These are phyloP conservation scores for Bostrychus sinensis DNA, from an alignment of 2,113 vertebrate genomes.

Conservation along the genomic window DNA sequence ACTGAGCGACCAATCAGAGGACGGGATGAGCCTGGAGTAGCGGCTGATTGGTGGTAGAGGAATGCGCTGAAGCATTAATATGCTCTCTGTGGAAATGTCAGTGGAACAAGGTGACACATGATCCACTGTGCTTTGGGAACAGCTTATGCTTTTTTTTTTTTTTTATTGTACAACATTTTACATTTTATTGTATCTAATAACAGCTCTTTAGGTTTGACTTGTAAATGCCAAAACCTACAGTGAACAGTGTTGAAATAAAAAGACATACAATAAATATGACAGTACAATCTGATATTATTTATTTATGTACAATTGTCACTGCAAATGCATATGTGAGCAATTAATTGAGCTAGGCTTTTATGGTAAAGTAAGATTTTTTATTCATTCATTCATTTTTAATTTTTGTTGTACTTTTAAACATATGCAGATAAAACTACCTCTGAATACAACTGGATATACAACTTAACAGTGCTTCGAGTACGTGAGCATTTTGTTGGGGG, in stretches of 20 bases:
- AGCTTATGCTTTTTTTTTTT: background rate
- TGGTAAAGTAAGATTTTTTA: background rate
- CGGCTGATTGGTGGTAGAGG: background rate
- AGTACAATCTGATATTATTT: background rate
- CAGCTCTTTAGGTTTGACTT: too few relatives aligned
- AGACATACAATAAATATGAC: background rate
- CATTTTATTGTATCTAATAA: background rate
- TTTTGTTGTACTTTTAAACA: too few relatives aligned
- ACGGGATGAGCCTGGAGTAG: background rate
- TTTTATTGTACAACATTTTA: background rate
- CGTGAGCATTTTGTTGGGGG: too few relatives aligned
- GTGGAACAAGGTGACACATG: background rate
- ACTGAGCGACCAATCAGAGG: background rate
- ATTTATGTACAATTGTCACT: background rate
- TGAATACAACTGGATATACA: too few relatives aligned
- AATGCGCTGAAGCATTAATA: background rate
- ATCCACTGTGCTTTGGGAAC: background rate
- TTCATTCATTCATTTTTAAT: background rate
- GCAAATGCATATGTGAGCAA: background rate
- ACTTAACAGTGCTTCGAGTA: too few relatives aligned
- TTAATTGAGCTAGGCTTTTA: background rate
- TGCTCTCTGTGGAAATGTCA: background rate
- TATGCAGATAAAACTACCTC: too few relatives aligned
- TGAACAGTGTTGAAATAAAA: background rate
- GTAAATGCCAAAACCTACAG: too few relatives aligned